Percentiles rank a stretch among this genome's conserved stretches.
Conservation (phyloP, 2,797 vertebrate species). For the Hipposideros larvatus region DNA sequence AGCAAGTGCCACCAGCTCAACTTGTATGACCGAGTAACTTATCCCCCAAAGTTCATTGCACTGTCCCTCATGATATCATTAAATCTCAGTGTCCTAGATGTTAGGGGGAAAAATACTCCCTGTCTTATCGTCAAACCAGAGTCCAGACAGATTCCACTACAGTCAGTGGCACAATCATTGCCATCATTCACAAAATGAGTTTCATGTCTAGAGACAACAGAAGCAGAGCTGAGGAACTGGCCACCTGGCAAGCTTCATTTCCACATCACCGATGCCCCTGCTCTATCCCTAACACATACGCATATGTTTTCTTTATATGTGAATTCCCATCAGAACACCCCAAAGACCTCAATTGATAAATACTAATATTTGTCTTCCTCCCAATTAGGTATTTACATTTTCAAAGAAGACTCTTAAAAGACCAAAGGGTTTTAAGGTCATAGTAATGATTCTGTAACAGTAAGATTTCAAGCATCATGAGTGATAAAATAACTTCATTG, state of each 20-base stretch:
- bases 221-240: neutral
- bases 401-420: neutral
- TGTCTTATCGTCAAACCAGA: conserved; percentile 1
- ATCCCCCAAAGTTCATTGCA: neutral
- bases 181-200: neutral
- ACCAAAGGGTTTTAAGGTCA: neutral
- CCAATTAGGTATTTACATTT: neutral
- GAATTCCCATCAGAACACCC: neutral
- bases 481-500: neutral
- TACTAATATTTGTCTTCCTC: neutral
- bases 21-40: neutral
- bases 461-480: neutral
- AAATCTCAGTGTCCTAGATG: neutral
- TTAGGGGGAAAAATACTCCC: neutral
- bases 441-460: neutral
- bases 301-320: neutral
- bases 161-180: neutral
- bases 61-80: neutral
- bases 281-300: neutral
- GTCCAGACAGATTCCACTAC: neutral
- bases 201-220: neutral
- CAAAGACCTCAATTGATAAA: neutral
- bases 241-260: neutral
- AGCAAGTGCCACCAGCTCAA: neutral
- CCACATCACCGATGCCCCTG: neutral